A percentile compares a stretch with the other conserved stretches of the same genome.
phyloP scores from a whole-genome alignment of 2,888 invertebrate genomes.

The Scaptomyza tumidula region DNA sequence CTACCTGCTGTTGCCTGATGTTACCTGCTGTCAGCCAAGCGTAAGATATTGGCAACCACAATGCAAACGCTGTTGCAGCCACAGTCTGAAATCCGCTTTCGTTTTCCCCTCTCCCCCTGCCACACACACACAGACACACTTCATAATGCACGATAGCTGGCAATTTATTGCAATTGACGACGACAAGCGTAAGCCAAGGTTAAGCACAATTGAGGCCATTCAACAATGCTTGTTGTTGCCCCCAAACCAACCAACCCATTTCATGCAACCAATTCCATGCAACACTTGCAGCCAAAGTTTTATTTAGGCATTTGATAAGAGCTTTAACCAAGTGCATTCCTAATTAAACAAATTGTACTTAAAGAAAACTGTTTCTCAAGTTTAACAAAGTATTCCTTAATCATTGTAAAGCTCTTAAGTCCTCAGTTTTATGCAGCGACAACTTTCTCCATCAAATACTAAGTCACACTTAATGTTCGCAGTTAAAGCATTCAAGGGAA shows the following conservation, averaged over 20 bases:
- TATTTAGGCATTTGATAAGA: background rate
- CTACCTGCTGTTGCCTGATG: constrained; percentile 15
- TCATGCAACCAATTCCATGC: background rate
- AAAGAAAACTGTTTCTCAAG: no score
- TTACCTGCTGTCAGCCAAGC: constrained; percentile 52
- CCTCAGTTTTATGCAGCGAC: no score
- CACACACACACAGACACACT: constrained; percentile 27
- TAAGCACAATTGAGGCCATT: constrained; percentile 30
- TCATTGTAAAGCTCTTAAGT: background rate
- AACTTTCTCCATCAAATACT: no score
- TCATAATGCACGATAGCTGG: constrained; percentile 57
- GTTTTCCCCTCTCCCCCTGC: background rate
- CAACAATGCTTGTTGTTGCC: constrained; percentile 21
- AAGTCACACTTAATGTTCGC: background rate
- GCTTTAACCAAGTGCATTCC: background rate
- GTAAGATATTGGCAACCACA: constrained; percentile 63
- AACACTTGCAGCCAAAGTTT: background rate
- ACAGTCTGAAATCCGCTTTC: constrained; percentile 4
- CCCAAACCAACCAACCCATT: background rate
- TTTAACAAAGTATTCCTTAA: background rate
- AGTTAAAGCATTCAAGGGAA: background rate
- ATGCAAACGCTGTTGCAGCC: constrained; percentile 46
- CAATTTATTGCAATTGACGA: constrained; percentile 49
- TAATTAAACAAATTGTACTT: constrained; percentile 1
- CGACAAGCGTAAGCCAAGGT: constrained; percentile 45